These are phyloP conservation scores for Bicyclus anynana DNA, from an alignment of 1,140 invertebrate species.

Conservation along the genomic window DNA sequence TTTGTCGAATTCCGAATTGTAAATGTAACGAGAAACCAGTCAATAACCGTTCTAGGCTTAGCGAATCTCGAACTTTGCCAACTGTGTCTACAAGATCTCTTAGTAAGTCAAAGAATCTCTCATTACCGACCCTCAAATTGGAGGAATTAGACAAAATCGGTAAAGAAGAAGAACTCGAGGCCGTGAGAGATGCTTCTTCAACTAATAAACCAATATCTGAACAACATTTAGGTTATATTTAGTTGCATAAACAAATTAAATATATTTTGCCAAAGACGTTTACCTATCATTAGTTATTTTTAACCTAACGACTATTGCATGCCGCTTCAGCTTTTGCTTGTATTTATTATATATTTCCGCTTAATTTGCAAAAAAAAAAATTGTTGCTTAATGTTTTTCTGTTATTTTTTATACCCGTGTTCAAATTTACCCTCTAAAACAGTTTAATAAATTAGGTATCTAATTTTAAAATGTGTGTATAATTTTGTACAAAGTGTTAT, in stretches of 20 bases:
- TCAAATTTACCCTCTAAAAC: neutral
- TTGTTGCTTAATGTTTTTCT: neutral
- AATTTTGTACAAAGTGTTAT: constrained; percentile 50
- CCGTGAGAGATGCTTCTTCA: constrained; percentile 50
- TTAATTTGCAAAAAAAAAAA: neutral
- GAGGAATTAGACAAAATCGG: constrained; percentile 54
- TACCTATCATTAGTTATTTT: constrained; percentile 15
- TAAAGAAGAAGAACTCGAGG: constrained; percentile 43
- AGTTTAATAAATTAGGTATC: neutral
- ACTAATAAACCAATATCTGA: constrained; percentile 77
- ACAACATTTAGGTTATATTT: constrained; percentile 83
- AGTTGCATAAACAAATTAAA: constrained; percentile 1
- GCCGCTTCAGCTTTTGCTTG: constrained; percentile 2
- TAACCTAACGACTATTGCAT: neutral
- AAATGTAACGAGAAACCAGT: constrained; percentile 54
- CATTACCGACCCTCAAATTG: constrained; percentile 63
- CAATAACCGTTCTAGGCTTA: constrained; percentile 37
- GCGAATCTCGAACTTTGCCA: constrained; percentile 55
- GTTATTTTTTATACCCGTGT: neutral
- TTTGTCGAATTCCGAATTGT: constrained; percentile 66
- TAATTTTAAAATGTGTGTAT: constrained; percentile 18
- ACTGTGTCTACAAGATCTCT: constrained; percentile 48
- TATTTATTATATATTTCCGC: neutral
- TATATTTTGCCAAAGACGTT: constrained; percentile 18
- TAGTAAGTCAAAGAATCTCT: constrained; percentile 59